A percentile compares a stretch with the other conserved stretches of the same genome.
Evolutionary conservation across 2,888 invertebrate species (phyloP).

Genomic region (Mimachlamys varia): DNA sequence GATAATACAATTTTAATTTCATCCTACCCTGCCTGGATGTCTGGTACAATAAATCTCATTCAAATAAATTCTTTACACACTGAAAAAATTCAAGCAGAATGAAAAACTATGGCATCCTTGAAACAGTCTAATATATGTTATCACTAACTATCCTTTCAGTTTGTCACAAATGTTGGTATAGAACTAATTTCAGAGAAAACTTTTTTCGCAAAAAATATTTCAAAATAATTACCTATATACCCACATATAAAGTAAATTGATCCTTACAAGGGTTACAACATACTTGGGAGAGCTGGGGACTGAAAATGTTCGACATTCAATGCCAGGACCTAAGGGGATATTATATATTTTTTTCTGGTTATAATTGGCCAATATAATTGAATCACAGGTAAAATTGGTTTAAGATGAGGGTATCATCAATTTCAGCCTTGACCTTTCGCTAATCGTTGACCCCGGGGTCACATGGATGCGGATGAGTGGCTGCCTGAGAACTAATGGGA

Average conservation of each 20-base stretch:
- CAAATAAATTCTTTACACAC: too few species aligned
- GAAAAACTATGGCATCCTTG: background rate
- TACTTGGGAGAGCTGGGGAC: background rate
- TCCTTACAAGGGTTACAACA: background rate
- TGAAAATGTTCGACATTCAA: background rate
- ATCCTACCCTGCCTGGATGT: too few species aligned
- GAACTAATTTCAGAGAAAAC: background rate
- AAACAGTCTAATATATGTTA: background rate
- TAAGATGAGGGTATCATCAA: conserved; percentile 28
- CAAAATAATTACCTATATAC: conserved; percentile 22
- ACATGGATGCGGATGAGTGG: conserved; percentile 21
- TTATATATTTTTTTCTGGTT: background rate
- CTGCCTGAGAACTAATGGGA: conserved; percentile 1
- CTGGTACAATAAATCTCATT: too few species aligned
- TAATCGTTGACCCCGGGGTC: conserved; percentile 24
- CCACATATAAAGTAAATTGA: conserved; percentile 16
- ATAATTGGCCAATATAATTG: conserved; percentile 33
- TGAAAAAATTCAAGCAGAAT: background rate
- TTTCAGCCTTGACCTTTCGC: background rate
- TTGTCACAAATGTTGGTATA: background rate
- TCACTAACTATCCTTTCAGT: background rate
- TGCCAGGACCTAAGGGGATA: background rate
- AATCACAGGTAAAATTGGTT: conserved; percentile 34
- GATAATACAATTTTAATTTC: too few species aligned
- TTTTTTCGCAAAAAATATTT: background rate